These are phyloP conservation scores for Megastigmus dorsalis DNA, from an alignment of 2,888 invertebrate genomes.

Conservation along the genomic window DNA sequence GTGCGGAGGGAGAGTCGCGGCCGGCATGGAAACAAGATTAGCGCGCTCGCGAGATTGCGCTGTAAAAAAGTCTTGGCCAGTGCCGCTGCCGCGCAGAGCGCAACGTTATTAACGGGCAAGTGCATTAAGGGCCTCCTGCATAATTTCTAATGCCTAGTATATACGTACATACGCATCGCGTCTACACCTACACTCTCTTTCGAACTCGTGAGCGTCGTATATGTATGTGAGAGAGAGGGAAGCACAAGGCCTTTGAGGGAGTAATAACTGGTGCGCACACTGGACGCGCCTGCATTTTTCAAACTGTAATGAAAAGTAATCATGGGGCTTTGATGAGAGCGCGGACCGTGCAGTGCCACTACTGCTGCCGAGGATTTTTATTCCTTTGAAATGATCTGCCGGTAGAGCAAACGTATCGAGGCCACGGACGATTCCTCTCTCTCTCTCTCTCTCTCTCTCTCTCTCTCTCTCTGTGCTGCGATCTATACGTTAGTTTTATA, in stretches of 20 bases:
- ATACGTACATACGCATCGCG: neutral
- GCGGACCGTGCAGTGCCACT: too few species aligned
- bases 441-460: too few species aligned
- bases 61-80: neutral
- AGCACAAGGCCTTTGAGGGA: constrained; percentile 10
- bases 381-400: constrained; percentile 18
- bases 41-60: neutral
- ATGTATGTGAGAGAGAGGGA: constrained; percentile 1
- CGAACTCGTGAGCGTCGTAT: neutral
- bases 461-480: too few species aligned
- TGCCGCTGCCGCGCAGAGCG: too few species aligned
- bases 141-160: constrained; percentile 11
- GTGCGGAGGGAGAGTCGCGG: neutral
- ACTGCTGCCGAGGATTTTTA: too few species aligned
- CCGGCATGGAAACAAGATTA: too few species aligned
- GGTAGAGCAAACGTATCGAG: neutral
- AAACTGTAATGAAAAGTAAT: constrained; percentile 37
- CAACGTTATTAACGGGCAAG: constrained; percentile 12
- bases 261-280: constrained; percentile 28
- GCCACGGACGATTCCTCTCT: too few species aligned
- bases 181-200: too few species aligned
- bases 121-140: constrained; percentile 4
- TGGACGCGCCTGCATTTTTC: constrained; percentile 6
- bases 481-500: too few species aligned
- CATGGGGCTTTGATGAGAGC: constrained; percentile 10